These are phyloP conservation scores for Pseudonaja textilis DNA, from an alignment of 2,113 vertebrate genomes.

Conservation along the genomic window DNA sequence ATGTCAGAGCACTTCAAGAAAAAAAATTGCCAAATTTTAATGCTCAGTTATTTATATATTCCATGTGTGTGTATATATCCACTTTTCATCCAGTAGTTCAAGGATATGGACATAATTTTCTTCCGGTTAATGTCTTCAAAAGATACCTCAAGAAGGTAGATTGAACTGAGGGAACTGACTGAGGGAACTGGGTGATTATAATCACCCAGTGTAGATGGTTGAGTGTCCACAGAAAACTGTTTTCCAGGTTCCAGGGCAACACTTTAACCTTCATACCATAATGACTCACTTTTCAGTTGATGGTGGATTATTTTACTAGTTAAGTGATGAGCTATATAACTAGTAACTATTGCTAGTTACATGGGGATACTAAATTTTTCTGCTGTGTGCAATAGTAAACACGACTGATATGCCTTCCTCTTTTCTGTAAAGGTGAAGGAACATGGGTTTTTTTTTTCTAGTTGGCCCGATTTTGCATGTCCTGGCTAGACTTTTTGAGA, in stretches of 20 bases:
- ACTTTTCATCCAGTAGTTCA: background rate
- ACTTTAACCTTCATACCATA: background rate
- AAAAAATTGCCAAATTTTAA: background rate
- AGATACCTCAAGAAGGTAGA: background rate
- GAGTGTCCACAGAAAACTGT: background rate
- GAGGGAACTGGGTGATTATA: too few relatives aligned
- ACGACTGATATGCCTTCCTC: background rate
- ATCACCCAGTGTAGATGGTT: background rate
- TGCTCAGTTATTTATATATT: background rate
- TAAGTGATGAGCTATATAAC: background rate
- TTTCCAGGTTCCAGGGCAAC: background rate
- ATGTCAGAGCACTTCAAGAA: background rate
- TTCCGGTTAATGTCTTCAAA: background rate
- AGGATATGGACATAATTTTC: background rate
- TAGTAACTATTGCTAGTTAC: background rate
- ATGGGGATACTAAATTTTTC: background rate
- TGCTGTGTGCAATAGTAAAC: background rate
- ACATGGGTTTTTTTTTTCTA: slow-evolving; percentile 20
- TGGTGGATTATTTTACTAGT: background rate
- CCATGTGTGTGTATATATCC: background rate
- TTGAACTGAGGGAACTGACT: background rate
- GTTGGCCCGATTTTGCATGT: slow-evolving; percentile 10
- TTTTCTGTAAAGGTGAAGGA: background rate
- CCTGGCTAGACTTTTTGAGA: slow-evolving; percentile 2
- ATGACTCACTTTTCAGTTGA: background rate